Conservation (phyloP, 2,888 invertebrate genomes). For the Noctua comes region DNA sequence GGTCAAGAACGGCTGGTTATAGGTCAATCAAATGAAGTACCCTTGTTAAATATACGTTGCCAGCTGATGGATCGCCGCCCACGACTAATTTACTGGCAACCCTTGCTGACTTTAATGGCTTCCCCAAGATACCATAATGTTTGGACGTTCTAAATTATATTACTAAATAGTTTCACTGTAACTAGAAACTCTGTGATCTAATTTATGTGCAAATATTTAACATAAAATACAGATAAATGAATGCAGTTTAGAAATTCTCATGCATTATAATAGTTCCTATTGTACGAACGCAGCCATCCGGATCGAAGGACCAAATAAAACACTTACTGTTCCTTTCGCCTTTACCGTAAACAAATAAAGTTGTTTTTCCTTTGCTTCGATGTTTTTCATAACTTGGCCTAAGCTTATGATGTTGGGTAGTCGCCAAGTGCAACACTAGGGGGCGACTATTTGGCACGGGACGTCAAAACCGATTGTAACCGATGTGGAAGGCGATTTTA, state of each 20-base stretch:
- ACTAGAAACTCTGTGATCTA: neutral
- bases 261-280: constrained; percentile 44
- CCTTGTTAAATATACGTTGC: constrained; percentile 27
- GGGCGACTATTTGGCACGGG: constrained; percentile 77
- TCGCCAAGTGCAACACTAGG: constrained; percentile 69
- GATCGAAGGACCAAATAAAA: constrained; percentile 43
- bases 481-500: constrained; percentile 57
- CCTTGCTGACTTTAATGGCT: constrained; percentile 52
- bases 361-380: constrained; percentile 59
- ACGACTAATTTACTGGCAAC: constrained; percentile 46
- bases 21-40: constrained; percentile 40
- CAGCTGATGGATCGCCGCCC: constrained; percentile 37
- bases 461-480: constrained; percentile 71
- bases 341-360: constrained; percentile 47
- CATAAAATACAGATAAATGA: constrained; percentile 24
- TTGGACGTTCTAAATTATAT: constrained; percentile 30
- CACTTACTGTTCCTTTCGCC: neutral
- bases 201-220: constrained; percentile 6
- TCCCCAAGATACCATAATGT: constrained; percentile 35
- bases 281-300: constrained; percentile 38
- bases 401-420: constrained; percentile 65
- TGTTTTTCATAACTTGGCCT: constrained; percentile 37
- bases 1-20: constrained; percentile 10
- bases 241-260: constrained; percentile 38
- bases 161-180: constrained; percentile 19